Evolutionary conservation across 2,113 vertebrate species (phyloP), one percentile per base, ranked within the genome.

Genomic region (Hiodon alosoides): DNA sequence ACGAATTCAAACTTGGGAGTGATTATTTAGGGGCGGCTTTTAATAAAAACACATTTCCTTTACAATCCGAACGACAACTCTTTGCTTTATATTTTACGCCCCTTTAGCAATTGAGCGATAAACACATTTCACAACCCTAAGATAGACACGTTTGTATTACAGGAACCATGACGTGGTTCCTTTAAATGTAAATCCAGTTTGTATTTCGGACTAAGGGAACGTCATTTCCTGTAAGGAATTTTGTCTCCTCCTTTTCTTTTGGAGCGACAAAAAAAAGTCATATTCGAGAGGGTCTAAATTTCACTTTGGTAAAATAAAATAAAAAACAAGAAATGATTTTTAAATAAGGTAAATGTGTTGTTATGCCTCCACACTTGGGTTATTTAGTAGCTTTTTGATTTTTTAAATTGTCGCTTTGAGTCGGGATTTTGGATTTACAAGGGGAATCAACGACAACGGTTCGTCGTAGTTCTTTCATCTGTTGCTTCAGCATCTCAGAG

Each of bases 171-270:
- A 72, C 69, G 8, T 17, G 85, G 82, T 81, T 77, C 3, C 87
- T 91, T 91, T 90, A 91, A 91, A 87, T 88, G 85, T 80, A 82
- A 86, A 88, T 85, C 5, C 2, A 2, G 74, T 78, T 78, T 83
- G 58, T 79, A 76, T 78, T 73, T 64, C 73, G 86, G 87, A 80
- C 84, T 88, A 67, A 71, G 1, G 2, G 78, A 81, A 90, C 88
- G 91, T 88, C 87, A 91, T 78, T 77, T 92, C 91, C 91, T 46
- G 88, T 60, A 71, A 66, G 57, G 70, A 79, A 84, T 82, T 83
- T 79, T 51, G 81, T 84, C 85, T 88, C 82, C 80, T 81, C 82
- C 79, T 83, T 84, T 86, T 86, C 85, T 82, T 85, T 81, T 79
- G 87, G 81, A 85, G 75, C 70, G 50, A 71, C 57, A 69, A 83